Conservation (phyloP, 2,888 invertebrate species). For the Noctua pronuba region DNA sequence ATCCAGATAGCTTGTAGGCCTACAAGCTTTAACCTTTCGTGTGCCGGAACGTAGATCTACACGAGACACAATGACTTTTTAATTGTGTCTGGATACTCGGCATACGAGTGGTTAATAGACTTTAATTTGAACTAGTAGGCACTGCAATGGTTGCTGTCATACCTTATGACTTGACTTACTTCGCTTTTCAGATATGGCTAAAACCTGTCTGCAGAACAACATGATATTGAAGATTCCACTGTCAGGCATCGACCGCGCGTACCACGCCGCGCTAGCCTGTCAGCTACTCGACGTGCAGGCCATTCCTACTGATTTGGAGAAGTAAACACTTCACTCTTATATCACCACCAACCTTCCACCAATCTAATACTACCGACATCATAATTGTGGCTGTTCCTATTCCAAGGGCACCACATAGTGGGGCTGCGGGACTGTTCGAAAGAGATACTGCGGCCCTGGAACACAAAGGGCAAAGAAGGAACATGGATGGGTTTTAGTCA, state of each 20-base stretch:
- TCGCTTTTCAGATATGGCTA: constrained; percentile 65
- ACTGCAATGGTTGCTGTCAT: background rate
- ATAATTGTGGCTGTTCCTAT: background rate
- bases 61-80: too few relatives aligned
- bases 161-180: background rate
- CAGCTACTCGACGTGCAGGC: constrained; percentile 91
- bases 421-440: too few relatives aligned
- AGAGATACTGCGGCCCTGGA: too few relatives aligned
- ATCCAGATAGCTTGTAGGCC: too few relatives aligned
- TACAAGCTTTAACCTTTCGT: too few relatives aligned
- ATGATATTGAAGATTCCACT: constrained; percentile 83
- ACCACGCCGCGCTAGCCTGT: constrained; percentile 91
- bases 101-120: too few relatives aligned
- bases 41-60: too few relatives aligned
- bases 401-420: background rate
- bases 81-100: too few relatives aligned
- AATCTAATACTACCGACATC: background rate
- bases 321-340: constrained; percentile 77
- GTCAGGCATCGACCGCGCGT: constrained; percentile 89
- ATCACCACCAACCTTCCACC: background rate
- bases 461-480: too few relatives aligned
- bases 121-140: background rate
- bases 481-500: too few relatives aligned
- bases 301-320: constrained; percentile 92
- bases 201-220: constrained; percentile 69